phyloP scores from a whole-genome alignment of 2,888 invertebrate species.

The Oasisia sp. region DNA sequence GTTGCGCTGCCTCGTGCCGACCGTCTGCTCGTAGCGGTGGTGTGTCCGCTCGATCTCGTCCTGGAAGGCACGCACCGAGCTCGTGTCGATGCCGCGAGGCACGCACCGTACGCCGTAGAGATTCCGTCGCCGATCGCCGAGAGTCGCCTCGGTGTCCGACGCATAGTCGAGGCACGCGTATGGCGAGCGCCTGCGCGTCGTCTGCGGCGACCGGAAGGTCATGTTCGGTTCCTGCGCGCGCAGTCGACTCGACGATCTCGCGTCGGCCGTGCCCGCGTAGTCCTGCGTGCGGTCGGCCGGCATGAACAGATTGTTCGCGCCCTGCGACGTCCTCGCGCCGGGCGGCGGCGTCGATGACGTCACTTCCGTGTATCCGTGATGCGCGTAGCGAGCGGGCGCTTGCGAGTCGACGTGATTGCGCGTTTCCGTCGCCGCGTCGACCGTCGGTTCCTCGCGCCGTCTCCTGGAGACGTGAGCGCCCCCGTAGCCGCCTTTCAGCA shows the following conservation, averaged over 20 bases:
- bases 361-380: neutral
- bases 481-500: slow-evolving; percentile 52
- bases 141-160: slow-evolving; percentile 40
- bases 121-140: slow-evolving; percentile 23
- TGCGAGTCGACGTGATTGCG: neutral
- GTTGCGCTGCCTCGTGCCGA: neutral
- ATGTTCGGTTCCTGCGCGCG: slow-evolving; percentile 31
- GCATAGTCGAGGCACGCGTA: slow-evolving; percentile 38
- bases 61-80: slow-evolving; percentile 37
- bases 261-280: neutral
- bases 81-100: slow-evolving; percentile 32
- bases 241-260: neutral
- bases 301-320: neutral
- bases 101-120: neutral
- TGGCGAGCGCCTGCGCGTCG: slow-evolving; percentile 24
- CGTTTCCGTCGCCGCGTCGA: neutral
- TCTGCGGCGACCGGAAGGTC: slow-evolving; percentile 31
- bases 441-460: neutral
- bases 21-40: slow-evolving; percentile 30
- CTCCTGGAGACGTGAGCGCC: slow-evolving; percentile 25
- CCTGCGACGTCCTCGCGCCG: neutral
- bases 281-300: neutral
- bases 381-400: neutral
- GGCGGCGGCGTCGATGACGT: neutral
- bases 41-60: slow-evolving; percentile 40